Conservation (phyloP, 2,888 invertebrate species). For the Drosophila neonasuta region DNA sequence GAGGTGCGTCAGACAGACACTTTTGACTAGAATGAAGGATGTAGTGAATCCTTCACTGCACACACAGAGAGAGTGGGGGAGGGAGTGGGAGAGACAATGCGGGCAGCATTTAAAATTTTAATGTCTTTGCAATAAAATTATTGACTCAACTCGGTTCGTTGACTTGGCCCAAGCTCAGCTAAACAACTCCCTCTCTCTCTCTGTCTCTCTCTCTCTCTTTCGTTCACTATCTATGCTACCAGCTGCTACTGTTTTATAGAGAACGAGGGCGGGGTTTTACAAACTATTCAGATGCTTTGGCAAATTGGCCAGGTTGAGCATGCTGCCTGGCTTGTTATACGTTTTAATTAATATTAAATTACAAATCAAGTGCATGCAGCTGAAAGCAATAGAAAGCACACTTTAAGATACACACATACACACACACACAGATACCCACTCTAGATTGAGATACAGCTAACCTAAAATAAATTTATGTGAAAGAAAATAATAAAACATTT, state of each 20-base stretch:
- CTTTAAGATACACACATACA: slow-evolving; percentile 9
- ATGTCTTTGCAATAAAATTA: slow-evolving; percentile 60
- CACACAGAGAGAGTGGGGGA: neutral
- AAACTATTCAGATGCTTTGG: slow-evolving; percentile 26
- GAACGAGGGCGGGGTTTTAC: neutral
- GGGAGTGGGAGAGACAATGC: neutral
- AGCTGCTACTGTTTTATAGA: neutral
- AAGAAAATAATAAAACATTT: slow-evolving; percentile 42
- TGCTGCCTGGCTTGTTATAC: slow-evolving; percentile 16
- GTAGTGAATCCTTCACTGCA: slow-evolving; percentile 19
- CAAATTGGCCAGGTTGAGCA: slow-evolving; percentile 16
- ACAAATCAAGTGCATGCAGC: slow-evolving; percentile 57
- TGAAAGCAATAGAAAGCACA: slow-evolving; percentile 14
- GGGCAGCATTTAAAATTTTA: slow-evolving; percentile 55
- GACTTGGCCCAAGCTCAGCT: slow-evolving; percentile 39
- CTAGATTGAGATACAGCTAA: slow-evolving; percentile 1
- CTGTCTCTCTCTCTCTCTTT: too few relatives aligned
- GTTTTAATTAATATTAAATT: slow-evolving; percentile 76
- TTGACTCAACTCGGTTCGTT: slow-evolving; percentile 57
- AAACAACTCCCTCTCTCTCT: neutral
- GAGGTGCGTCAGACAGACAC: slow-evolving; percentile 51
- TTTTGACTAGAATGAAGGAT: slow-evolving; percentile 34
- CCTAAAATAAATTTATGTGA: slow-evolving; percentile 34
- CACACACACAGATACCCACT: neutral
- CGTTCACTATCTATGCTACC: neutral